These are phyloP conservation scores for Lepilemur ruficaudatus DNA, from an alignment of 2,797 vertebrate species.

Conservation along the genomic window DNA sequence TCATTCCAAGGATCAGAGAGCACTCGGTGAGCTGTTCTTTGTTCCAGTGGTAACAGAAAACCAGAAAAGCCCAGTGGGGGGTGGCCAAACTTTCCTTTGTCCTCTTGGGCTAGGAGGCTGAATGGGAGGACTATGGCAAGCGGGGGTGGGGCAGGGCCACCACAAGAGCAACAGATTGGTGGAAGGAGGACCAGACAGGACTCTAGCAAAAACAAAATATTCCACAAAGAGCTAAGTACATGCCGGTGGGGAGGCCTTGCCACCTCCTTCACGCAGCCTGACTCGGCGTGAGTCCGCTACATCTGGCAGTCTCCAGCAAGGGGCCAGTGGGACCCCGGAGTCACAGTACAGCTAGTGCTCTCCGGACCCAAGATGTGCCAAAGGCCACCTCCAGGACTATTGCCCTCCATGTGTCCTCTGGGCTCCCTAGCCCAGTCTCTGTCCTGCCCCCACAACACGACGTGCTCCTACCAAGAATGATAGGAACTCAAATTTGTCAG, in stretches of 20 bases:
- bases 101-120: not conserved
- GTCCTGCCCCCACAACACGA: not conserved
- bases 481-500: not conserved
- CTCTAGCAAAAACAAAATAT: not conserved
- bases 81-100: slow-evolving; percentile 60
- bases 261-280: not conserved
- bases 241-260: not conserved
- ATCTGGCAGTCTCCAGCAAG: not conserved
- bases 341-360: not conserved
- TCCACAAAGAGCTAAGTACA: not conserved
- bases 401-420: not conserved
- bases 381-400: not conserved
- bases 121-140: not conserved
- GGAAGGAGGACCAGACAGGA: not conserved
- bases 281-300: not conserved
- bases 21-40: slow-evolving; percentile 60
- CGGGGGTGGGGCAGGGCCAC: not conserved
- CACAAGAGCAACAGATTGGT: slow-evolving; percentile 1
- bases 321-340: not conserved
- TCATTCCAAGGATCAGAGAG: slow-evolving; percentile 58
- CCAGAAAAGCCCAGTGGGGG: slow-evolving; percentile 51
- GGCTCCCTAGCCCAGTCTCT: not conserved
- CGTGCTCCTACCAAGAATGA: not conserved
- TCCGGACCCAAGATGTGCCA: not conserved
- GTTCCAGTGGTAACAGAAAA: slow-evolving; percentile 71